Base-by-base conservation (phyloP, 1,140 invertebrate species). In the Chlorops oryzae region DNA sequence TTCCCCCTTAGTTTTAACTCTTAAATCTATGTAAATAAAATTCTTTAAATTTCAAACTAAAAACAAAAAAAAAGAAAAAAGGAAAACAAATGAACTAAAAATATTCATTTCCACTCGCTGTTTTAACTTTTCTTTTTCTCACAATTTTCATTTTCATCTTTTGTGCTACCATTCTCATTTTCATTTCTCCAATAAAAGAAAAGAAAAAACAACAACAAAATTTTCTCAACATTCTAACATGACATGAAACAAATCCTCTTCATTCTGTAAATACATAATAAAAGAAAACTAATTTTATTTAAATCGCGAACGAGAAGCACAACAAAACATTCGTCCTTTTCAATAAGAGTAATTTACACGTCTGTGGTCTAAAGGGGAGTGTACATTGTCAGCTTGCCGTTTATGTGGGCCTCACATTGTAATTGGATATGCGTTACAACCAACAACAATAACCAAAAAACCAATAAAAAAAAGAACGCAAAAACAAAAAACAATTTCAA, bases 321-420 rank as follows among this genome's bases (percentile, higher is more conserved):
- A 58, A 63, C 35, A 23, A 18, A 39, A 45, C 42, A 55, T 53
- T 68, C 68, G 60, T 68, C 65, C 65, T 65, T 63, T 70, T 70
- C 62, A 64, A 71, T 68, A 72, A 72, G 70, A 72, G 70, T 72
- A 72, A 63, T 70, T 72, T 67, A 72, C 65, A 67, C 61, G 66
- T n/a, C 63, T 66, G 69, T 72, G 69, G 69, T 72, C 70, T 70
- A 72, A 69, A 65, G n/a, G 69, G 74, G 77, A 77, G 74, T 76
- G 75, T 78, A 78, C 75, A 75, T 70, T 75, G 75, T 74, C 78
- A 78, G 77, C 78, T 77, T 77, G 77, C 78, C 78, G 79, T 80
- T 80, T 76, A 78, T 80, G 79, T 80, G 73, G 77, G 76, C 78
- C 78, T 79, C 77, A 77, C 66, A 55, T 69, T 69, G 65, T 68